These are phyloP conservation scores for Pentamera pediparva DNA, from an alignment of 53 echinoderm and acorn worm genomes.

Conservation along the genomic window DNA sequence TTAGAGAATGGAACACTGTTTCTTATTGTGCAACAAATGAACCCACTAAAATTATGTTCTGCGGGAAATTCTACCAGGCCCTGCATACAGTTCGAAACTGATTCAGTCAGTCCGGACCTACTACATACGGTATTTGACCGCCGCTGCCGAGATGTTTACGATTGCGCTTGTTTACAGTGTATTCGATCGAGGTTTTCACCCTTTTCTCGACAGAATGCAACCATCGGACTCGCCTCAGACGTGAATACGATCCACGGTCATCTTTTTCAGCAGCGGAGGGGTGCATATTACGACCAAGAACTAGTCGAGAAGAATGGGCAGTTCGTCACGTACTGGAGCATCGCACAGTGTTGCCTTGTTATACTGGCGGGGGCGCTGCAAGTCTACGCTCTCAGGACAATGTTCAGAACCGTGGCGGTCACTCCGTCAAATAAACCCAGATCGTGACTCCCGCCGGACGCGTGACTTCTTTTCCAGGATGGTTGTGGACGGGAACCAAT, in stretches of 20 bases:
- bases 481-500: too few species aligned
- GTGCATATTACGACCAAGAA: conserved; percentile 5
- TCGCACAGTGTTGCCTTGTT: conserved; percentile 56
- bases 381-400: conserved; percentile 41
- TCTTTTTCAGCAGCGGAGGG: neutral
- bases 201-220: neutral
- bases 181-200: neutral
- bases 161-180: neutral
- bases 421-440: conserved; percentile 62
- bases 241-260: conserved; percentile 7
- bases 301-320: conserved; percentile 34
- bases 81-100: too few species aligned
- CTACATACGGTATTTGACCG: too few species aligned
- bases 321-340: conserved; percentile 54
- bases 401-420: conserved; percentile 37
- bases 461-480: neutral
- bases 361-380: conserved; percentile 38
- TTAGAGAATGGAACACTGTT: too few species aligned
- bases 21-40: too few species aligned
- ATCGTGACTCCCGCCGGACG: conserved; percentile 12
- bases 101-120: too few species aligned
- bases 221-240: neutral
- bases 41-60: neutral
- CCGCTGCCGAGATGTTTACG: neutral
- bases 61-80: neutral